These are phyloP conservation scores for Aphelenchoides besseyi DNA, from an alignment of 1,140 invertebrate genomes.

Conservation along the genomic window DNA sequence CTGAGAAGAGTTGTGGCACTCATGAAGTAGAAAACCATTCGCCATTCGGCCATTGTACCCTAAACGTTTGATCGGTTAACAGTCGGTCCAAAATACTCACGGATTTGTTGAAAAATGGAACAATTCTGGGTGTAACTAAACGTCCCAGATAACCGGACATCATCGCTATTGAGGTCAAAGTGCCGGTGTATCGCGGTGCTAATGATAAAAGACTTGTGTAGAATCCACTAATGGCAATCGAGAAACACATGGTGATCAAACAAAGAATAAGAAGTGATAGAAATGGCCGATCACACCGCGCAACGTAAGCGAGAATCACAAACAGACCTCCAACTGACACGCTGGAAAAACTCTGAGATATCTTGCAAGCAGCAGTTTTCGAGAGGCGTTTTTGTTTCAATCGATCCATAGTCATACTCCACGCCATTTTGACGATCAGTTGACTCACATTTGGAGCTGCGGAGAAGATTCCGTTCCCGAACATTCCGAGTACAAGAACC, in stretches of 20 bases:
- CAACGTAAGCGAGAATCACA: conserved; percentile 30
- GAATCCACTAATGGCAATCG: conserved; percentile 43
- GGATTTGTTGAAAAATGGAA: conserved; percentile 42
- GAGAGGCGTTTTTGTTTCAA: conserved; percentile 44
- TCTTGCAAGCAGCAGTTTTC: conserved; percentile 40
- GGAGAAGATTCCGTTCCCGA: conserved; percentile 48
- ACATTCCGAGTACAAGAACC: conserved; percentile 36
- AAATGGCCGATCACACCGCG: conserved; percentile 32
- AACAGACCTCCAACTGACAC: conserved; percentile 30
- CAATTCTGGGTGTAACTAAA: conserved; percentile 34
- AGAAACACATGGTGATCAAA: conserved; percentile 35
- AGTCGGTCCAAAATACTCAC: conserved; percentile 2
- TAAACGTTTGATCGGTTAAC: conserved; percentile 16
- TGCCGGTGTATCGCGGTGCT: conserved; percentile 45
- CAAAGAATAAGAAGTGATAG: conserved; percentile 37
- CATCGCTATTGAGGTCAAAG: conserved; percentile 45
- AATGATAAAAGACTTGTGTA: conserved; percentile 47
- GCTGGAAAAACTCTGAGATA: conserved; percentile 45
- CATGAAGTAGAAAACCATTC: conserved; percentile 40
- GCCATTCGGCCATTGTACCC: conserved; percentile 47
- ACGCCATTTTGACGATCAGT: conserved; percentile 38
- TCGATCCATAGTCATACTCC: conserved; percentile 45
- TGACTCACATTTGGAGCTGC: conserved; percentile 40
- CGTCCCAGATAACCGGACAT: conserved; percentile 36
- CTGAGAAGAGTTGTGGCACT: conserved; percentile 28